phyloP scores from a whole-genome alignment of 23 tunicate genomes.

The Clavelina lepadiformis region DNA sequence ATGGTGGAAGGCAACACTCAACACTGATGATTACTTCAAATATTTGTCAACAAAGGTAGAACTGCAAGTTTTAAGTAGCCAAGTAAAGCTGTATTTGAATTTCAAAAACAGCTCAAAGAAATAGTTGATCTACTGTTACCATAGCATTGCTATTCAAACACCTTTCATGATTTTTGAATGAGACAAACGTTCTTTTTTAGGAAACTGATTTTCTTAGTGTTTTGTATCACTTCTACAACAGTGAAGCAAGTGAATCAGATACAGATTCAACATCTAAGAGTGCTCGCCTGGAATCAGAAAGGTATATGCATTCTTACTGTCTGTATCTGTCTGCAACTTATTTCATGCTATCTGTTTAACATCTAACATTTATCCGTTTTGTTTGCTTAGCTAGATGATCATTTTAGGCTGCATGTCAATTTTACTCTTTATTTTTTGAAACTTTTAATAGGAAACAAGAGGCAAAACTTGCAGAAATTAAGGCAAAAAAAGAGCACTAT shows the following conservation, averaged over 20 bases:
- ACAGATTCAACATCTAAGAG: slow-evolving; percentile 12
- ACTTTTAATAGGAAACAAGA: slow-evolving; percentile 31
- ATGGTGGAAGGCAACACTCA: slow-evolving; percentile 90
- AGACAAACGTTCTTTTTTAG: slow-evolving; percentile 14
- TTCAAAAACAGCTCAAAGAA: neutral
- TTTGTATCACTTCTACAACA: slow-evolving; percentile 83
- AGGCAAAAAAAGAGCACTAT: slow-evolving; percentile 37
- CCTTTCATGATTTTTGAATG: neutral
- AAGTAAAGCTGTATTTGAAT: too few relatives aligned
- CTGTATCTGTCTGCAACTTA: too few relatives aligned
- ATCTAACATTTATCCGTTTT: too few relatives aligned
- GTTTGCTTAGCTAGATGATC: too few relatives aligned
- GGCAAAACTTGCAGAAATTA: slow-evolving; percentile 7
- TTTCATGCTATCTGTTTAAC: too few relatives aligned
- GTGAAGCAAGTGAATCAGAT: slow-evolving; percentile 52
- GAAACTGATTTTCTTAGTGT: slow-evolving; percentile 86
- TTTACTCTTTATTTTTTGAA: too few relatives aligned
- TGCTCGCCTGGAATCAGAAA: slow-evolving; percentile 47
- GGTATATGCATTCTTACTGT: slow-evolving; percentile 16
- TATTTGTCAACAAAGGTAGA: slow-evolving; percentile 79
- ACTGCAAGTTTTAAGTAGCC: too few relatives aligned
- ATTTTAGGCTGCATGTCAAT: too few relatives aligned
- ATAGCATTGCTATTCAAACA: neutral
- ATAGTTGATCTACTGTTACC: neutral
- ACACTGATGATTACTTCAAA: slow-evolving; percentile 83